A percentile compares a stretch with the other conserved stretches of the same genome.
Evolutionary conservation across 2,888 invertebrate species (phyloP).

Genomic region (Hyposoter dolosus): DNA sequence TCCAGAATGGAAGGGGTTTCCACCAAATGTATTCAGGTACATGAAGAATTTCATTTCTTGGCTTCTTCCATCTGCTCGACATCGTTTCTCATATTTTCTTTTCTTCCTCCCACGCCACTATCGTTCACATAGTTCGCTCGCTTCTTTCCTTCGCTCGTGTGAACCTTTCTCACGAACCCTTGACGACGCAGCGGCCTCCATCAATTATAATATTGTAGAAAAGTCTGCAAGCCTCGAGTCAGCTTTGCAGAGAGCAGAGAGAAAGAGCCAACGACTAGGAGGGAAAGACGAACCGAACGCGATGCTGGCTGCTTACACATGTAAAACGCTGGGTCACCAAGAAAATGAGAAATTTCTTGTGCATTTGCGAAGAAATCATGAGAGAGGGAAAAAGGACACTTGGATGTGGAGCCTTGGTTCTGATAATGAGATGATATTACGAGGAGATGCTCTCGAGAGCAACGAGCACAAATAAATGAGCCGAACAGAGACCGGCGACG

Average conservation of each 20-base stretch:
- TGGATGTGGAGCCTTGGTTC: constrained; percentile 50
- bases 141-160: constrained; percentile 17
- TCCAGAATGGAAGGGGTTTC: background rate
- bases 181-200: constrained; percentile 68
- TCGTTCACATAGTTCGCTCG: constrained; percentile 26
- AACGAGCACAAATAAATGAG: constrained; percentile 35
- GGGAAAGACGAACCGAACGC: constrained; percentile 24
- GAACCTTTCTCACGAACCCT: constrained; percentile 55
- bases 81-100: constrained; percentile 31
- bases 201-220: constrained; percentile 74
- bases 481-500: constrained; percentile 18
- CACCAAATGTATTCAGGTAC: background rate
- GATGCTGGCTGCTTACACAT: constrained; percentile 35
- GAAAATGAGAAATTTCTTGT: constrained; percentile 57
- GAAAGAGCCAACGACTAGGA: background rate
- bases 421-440: constrained; percentile 74
- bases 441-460: constrained; percentile 46
- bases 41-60: constrained; percentile 25
- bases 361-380: constrained; percentile 48
- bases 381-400: constrained; percentile 57
- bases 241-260: constrained; percentile 35
- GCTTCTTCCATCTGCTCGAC: constrained; percentile 17
- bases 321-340: constrained; percentile 29
- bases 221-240: constrained; percentile 44
- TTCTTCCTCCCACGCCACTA: background rate